Evolutionary conservation across 1,140 invertebrate species (phyloP).

Genomic region (Pseudoatta argentina): DNA sequence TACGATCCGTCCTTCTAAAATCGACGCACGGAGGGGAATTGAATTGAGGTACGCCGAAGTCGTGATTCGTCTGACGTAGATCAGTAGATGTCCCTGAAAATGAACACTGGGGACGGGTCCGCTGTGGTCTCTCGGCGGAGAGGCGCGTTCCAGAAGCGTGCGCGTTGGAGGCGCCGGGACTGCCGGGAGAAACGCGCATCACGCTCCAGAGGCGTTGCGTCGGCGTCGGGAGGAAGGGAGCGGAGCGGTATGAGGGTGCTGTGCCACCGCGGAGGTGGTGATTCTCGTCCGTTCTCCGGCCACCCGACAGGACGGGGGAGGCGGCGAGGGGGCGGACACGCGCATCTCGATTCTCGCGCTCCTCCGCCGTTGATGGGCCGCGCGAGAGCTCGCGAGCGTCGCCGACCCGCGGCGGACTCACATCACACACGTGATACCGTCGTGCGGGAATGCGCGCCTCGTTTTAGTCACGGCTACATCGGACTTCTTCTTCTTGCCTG

Average conservation of each 20-base stretch:
- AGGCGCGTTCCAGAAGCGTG: not conserved
- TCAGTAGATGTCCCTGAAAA: constrained; percentile 5
- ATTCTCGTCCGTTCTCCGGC: constrained; percentile 14
- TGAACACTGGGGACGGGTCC: not conserved
- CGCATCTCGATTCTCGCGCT: constrained; percentile 6
- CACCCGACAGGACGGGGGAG: not conserved
- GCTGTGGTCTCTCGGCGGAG: not conserved
- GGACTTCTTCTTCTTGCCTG: constrained; percentile 24
- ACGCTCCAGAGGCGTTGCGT: not conserved
- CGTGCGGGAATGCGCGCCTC: constrained; percentile 60
- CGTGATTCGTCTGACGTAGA: not conserved
- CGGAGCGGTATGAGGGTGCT: constrained; percentile 1
- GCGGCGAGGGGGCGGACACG: constrained; percentile 12
- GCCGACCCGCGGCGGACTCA: constrained; percentile 45
- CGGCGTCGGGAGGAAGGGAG: not conserved
- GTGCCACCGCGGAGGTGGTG: not conserved
- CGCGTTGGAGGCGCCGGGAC: constrained; percentile 4
- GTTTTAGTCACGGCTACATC: constrained; percentile 71
- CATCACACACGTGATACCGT: constrained; percentile 72
- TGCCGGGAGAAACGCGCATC: constrained; percentile 4
- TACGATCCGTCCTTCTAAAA: not conserved
- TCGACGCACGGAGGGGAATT: not conserved
- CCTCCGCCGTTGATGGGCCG: constrained; percentile 12
- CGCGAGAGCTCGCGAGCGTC: constrained; percentile 47
- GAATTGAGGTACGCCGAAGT: not conserved